phyloP scores from a whole-genome alignment of 1,140 invertebrate genomes.

The Cherax destructor region DNA sequence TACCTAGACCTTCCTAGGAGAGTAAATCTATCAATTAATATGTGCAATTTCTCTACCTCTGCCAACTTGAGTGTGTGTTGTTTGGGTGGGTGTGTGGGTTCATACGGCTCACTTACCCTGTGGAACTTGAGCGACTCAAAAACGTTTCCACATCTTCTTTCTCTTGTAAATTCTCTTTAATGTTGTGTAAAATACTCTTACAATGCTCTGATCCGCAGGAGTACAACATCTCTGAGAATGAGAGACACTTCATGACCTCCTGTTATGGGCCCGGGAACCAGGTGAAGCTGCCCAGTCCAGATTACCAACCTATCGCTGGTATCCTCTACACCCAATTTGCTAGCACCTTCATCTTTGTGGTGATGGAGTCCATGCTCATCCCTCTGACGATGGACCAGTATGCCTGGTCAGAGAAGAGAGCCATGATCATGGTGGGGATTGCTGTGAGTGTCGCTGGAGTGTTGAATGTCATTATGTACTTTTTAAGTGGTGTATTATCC shows the following conservation, averaged over 20 bases:
- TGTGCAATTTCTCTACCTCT: no score
- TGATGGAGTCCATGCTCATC: constrained; percentile 85
- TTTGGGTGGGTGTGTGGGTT: no score
- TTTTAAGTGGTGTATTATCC: constrained; percentile 23
- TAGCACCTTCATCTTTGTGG: constrained; percentile 90
- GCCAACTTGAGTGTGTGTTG: no score
- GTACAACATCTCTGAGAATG: constrained; percentile 62
- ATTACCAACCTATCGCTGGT: constrained; percentile 85
- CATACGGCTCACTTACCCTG: no score
- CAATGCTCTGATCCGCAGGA: constrained; percentile 43
- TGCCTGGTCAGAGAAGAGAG: constrained; percentile 58
- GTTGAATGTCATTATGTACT: constrained; percentile 42
- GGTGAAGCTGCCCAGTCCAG: constrained; percentile 79
- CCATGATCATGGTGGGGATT: constrained; percentile 61
- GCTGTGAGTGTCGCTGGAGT: constrained; percentile 53
- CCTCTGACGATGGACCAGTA: constrained; percentile 67
- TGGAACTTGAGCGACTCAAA: no score
- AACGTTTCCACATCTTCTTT: no score
- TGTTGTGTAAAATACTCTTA: no score
- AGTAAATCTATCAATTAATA: no score
- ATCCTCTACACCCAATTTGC: constrained; percentile 89
- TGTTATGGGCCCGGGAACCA: neutral
- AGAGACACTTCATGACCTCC: constrained; percentile 20
- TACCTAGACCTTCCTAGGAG: no score
- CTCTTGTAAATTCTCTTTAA: no score